Evolutionary conservation across 2,797 vertebrate genomes (phyloP), one percentile per base, ranked within the genome.

Genomic region (Hipposideros larvatus): DNA sequence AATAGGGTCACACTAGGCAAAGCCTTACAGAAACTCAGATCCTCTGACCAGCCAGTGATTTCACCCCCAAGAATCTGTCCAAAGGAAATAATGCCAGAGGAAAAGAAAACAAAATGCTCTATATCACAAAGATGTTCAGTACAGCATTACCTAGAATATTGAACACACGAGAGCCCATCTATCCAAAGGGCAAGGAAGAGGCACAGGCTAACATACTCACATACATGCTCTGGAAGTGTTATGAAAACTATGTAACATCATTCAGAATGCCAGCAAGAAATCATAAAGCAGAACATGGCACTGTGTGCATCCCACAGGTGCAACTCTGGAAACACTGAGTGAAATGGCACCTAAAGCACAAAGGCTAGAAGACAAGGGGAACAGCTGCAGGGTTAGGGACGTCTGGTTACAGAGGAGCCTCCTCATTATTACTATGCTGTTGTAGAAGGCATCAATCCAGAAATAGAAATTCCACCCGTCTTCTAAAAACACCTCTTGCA

Each of bases 401-500:
- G 9, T 7, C 2, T 7, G 21, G 15, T 92, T 11, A 77, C 34
- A 66, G 43, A 31, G 11, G 28, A 22, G 28, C 21, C 28, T 87
- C 59, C 65, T 75, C 15, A 31, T 24, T 10, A 5, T n/a, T 43
- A 59, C 2, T 13, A 2, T 2, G 16, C n/a, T 74, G 65, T 55
- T 61, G 51, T 34, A 43, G 55, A 43, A 77, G 22, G 71, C 55
- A 41, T 9, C 24, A 28, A 28, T 59, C 71, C 92, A 92, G 66
- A 91, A 85, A 70, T 14, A 70, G 34, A 31, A 37, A 88, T 68
- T 13, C 51, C 79, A 77, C 55, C 26, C n/a, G 15, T 7, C 87
- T 77, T 86, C 57, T 57, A 41, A 63, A 86, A 96, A 59, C 3
- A 41, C 24, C 57, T 68, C 59, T 83, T 88, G 18, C 37, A 91